These are phyloP conservation scores for Odontophorus gujanensis DNA, from an alignment of 2,113 vertebrate species.

Conservation along the genomic window DNA sequence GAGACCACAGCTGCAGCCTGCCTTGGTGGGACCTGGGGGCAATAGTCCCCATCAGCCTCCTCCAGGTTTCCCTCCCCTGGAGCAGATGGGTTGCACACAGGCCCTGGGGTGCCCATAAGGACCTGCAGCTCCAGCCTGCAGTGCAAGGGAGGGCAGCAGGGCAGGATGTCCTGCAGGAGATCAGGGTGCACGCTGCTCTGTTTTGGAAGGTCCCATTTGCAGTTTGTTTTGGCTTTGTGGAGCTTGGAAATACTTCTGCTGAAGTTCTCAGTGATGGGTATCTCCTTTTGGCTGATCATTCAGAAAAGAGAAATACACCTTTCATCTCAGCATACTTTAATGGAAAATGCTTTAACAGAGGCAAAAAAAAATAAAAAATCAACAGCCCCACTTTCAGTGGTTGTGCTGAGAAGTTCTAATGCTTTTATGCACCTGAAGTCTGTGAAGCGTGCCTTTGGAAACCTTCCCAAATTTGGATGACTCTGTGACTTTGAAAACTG, in stretches of 20 bases:
- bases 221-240: background rate
- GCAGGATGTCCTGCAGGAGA: background rate
- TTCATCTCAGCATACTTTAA: background rate
- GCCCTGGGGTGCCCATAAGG: background rate
- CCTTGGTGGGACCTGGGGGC: background rate
- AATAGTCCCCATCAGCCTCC: fast-evolving
- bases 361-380: background rate
- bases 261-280: background rate
- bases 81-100: too few species aligned
- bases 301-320: background rate
- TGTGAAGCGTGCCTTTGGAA: background rate
- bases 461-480: background rate
- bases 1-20: background rate
- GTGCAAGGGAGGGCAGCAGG: too few species aligned
- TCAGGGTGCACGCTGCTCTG: fast-evolving
- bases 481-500: background rate
- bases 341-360: background rate
- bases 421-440: background rate
- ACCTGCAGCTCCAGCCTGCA: background rate
- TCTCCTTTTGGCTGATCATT: background rate
- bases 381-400: background rate
- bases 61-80: background rate
- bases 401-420: background rate
- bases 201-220: background rate
- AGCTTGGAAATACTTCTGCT: background rate